A percentile compares a stretch with the other conserved stretches of the same genome.
phyloP scores from a whole-genome alignment of 2,113 vertebrate genomes.

The Urocitellus parryii region DNA sequence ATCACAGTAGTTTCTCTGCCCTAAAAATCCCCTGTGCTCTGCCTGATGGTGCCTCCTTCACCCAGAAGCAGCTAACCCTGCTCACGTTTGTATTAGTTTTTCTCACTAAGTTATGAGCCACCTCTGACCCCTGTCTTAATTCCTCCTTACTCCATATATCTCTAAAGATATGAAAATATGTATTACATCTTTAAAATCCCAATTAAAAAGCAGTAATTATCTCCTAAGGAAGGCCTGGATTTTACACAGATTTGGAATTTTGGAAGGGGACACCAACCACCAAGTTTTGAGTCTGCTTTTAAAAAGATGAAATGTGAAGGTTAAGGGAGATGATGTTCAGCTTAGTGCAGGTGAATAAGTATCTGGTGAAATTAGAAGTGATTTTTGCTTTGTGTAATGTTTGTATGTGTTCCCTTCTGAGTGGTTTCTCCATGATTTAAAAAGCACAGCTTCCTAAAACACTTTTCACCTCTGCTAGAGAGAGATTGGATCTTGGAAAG shows the following conservation, averaged over 20 bases:
- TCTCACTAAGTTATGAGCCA: not conserved
- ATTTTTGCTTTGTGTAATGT: not conserved
- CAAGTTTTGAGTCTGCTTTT: not conserved
- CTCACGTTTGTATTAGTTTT: not conserved
- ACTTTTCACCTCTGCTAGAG: not conserved
- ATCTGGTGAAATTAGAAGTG: not conserved
- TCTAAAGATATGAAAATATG: not conserved
- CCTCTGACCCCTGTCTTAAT: not conserved
- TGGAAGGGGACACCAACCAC: not conserved
- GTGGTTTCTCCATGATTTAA: not conserved
- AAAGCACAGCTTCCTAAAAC: slow-evolving; percentile 35
- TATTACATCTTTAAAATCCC: not conserved
- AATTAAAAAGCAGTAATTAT: not conserved
- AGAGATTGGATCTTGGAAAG: not conserved
- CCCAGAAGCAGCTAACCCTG: not conserved
- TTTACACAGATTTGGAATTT: not conserved
- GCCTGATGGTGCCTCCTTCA: no score
- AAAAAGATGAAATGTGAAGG: not conserved
- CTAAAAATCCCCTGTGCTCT: not conserved
- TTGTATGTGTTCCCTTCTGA: not conserved
- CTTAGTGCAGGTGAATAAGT: not conserved
- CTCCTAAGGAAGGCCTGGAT: not conserved
- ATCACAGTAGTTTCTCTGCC: not conserved
- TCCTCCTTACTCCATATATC: not conserved
- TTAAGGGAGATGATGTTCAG: not conserved